Evolutionary conservation across 1,140 invertebrate genomes (phyloP), one percentile per base, ranked within the genome.

Genomic region (Hyphantria cunea): DNA sequence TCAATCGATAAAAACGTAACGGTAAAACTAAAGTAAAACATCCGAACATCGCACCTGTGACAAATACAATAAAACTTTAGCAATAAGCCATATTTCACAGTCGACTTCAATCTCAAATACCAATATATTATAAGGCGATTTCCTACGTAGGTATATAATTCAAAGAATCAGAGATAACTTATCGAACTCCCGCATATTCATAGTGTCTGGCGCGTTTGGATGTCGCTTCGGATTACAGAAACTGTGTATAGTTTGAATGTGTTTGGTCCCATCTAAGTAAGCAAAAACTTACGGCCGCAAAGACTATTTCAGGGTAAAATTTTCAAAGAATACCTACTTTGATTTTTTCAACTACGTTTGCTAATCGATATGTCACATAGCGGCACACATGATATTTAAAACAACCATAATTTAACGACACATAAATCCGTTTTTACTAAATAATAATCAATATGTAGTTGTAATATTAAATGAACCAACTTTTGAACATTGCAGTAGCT

Each of bases 11-110:
- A 53, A 33, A 56, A 32, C 9, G 55, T 59, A 48, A 66, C 39
- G 56, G 45, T 54, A 73, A 80, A 72, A 65, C 69, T 66, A 68
- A 70, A 70, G 71, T 76, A 80, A 80, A 84, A 80, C 72, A 72
- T 67, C 60, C 58, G 60, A 74, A 70, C 68, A 71, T 85, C 76
- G 80, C 78, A 85, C 78, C 84, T 82, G 80, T 82, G 80, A 87
- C 81, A 78, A 74, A 74, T 76, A 80, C 80, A 84, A 86, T 89
- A 89, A 89, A 89, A 89, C 84, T 89, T 89, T 89, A 84, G 82
- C 86, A 87, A 89, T 87, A 87, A 82, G 77, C 82, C 74, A 86
- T 89, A 89, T 84, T 81, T 90, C 82, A 86, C 76, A 86, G 78
- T 87, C 83, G 72, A 78, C 78, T 87, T 87, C 80, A 82, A 87